These are phyloP conservation scores for Balanococcus diminutus DNA, from an alignment of 2,888 invertebrate genomes.

Conservation along the genomic window DNA sequence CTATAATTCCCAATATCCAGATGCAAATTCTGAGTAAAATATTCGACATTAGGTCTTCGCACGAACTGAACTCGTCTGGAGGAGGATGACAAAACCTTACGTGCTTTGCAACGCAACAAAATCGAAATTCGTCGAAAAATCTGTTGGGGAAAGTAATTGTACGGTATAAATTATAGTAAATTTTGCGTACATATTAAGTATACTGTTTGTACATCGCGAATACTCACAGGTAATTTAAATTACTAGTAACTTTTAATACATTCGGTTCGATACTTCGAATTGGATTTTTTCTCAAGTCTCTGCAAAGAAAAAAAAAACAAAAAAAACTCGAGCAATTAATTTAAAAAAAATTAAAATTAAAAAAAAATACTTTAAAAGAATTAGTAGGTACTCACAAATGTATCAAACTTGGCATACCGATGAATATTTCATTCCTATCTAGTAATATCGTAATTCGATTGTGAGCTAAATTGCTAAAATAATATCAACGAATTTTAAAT, in stretches of 20 bases:
- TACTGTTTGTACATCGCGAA: background rate
- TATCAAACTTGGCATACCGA: constrained; percentile 59
- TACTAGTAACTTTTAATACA: constrained; percentile 59
- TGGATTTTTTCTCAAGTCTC: constrained; percentile 59
- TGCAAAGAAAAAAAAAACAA: constrained; percentile 56
- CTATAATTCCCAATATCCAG: constrained; percentile 61
- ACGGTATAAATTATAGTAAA: too few species aligned
- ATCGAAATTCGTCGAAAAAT: constrained; percentile 60
- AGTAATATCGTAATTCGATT: constrained; percentile 58
- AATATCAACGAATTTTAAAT: constrained; percentile 29
- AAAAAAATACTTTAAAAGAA: background rate
- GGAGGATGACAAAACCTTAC: constrained; percentile 60
- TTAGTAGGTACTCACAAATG: constrained; percentile 58
- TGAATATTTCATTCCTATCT: constrained; percentile 58
- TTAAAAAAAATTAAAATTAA: background rate
- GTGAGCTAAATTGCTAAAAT: constrained; percentile 59
- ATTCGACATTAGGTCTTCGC: constrained; percentile 63
- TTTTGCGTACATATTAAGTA: background rate
- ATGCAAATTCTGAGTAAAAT: constrained; percentile 62
- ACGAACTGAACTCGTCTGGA: constrained; percentile 62
- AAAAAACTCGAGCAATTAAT: background rate
- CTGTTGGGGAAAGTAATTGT: constrained; percentile 56
- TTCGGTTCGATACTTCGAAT: constrained; percentile 59
- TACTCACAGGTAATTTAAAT: constrained; percentile 60
- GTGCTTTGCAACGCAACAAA: constrained; percentile 60